A percentile compares a stretch with the other conserved stretches of the same genome.
Conservation (phyloP, 2,113 vertebrate genomes). For the Rissa tridactyla region DNA sequence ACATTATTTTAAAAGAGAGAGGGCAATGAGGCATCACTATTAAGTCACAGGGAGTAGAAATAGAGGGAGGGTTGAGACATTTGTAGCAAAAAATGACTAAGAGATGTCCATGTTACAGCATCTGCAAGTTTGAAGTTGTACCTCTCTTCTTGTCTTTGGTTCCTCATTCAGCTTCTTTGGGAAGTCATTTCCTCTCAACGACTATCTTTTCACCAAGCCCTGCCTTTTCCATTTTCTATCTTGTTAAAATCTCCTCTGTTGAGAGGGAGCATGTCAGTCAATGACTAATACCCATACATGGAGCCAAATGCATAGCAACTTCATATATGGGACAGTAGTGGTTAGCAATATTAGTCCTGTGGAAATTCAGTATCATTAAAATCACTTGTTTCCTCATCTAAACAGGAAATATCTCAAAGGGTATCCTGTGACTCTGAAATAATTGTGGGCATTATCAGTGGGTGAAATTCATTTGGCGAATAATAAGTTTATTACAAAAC, state of each 20-base stretch:
- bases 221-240: neutral
- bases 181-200: neutral
- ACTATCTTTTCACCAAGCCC: neutral
- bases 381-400: neutral
- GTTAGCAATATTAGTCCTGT: neutral
- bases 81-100: neutral
- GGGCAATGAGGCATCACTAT: neutral
- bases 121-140: neutral
- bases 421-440: neutral
- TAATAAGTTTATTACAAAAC: neutral
- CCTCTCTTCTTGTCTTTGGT: neutral
- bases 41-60: neutral
- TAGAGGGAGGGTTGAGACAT: neutral
- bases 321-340: neutral
- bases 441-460: neutral
- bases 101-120: neutral
- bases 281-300: neutral
- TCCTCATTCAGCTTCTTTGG: neutral
- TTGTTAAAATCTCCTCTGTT: neutral
- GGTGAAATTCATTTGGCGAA: neutral
- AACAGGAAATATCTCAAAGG: neutral
- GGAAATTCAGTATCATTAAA: neutral
- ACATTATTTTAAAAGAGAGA: slow-evolving; percentile 31
- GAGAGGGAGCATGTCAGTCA: neutral
- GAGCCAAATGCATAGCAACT: neutral